A percentile compares a stretch with the other conserved stretches of the same genome.
Conservation (phyloP, 2,888 invertebrate genomes). For the Darwinula stevensoni region DNA sequence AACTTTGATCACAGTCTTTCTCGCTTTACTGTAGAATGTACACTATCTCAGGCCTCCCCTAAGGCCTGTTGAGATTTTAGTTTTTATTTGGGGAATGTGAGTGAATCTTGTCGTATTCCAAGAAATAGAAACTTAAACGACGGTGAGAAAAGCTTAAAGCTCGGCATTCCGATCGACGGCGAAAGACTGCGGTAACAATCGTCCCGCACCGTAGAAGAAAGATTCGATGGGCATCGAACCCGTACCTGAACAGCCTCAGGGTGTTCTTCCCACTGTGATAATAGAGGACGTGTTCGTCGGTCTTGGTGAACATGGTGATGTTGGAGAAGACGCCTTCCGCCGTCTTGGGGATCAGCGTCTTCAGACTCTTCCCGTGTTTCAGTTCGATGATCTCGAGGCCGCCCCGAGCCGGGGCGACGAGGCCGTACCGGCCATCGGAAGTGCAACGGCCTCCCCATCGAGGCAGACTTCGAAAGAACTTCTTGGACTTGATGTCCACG, state of each 20-base stretch:
- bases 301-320: conserved; percentile 72
- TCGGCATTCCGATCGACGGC: too few relatives aligned
- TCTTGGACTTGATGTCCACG: conserved; percentile 60
- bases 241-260: conserved; percentile 54
- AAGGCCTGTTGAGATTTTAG: too few relatives aligned
- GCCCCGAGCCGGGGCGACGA: conserved; percentile 69
- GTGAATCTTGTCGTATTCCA: too few relatives aligned
- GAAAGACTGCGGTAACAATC: too few relatives aligned
- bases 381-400: conserved; percentile 58
- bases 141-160: too few relatives aligned
- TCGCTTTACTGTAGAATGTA: too few relatives aligned
- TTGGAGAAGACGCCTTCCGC: conserved; percentile 94
- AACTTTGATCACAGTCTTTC: too few relatives aligned
- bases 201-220: too few relatives aligned
- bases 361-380: conserved; percentile 56
- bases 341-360: conserved; percentile 68
- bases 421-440: conserved; percentile 55
- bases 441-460: conserved; percentile 75
- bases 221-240: too few relatives aligned
- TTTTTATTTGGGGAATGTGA: too few relatives aligned
- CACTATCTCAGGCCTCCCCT: too few relatives aligned
- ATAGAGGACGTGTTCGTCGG: conserved; percentile 79
- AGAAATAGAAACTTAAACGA: too few relatives aligned
- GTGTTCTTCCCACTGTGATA: conserved; percentile 90
- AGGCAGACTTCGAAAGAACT: conserved; percentile 52